Percentiles rank a stretch among this genome's conserved stretches.
These are phyloP conservation scores for Neosilurus mollespiculum DNA, from an alignment of 2,797 vertebrate genomes.

Conservation along the genomic window DNA sequence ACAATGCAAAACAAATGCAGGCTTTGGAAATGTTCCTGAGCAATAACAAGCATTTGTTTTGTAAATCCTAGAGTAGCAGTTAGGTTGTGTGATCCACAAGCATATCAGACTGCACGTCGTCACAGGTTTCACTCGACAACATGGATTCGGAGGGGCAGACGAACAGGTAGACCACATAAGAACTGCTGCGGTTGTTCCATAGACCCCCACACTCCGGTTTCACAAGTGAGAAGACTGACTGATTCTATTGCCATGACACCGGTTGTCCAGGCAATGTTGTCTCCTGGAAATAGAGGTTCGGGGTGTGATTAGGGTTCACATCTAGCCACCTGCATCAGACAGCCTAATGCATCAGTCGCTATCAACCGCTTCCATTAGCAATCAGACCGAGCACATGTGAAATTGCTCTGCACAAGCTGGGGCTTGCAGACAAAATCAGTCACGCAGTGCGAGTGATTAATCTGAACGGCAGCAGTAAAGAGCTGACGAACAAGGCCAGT, in stretches of 20 bases:
- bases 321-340: conserved; percentile 11
- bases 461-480: conserved; percentile 2
- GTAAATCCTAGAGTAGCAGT: background rate
- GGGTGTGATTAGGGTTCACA: conserved; percentile 17
- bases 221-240: background rate
- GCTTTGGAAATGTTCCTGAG: background rate
- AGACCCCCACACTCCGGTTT: background rate
- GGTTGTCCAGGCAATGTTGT: background rate
- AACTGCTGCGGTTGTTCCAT: background rate
- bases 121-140: conserved; percentile 16
- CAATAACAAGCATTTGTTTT: background rate
- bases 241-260: conserved; percentile 15
- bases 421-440: conserved; percentile 16
- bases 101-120: conserved; percentile 25
- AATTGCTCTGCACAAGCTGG: conserved; percentile 11
- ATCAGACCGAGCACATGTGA: conserved; percentile 19
- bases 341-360: conserved; percentile 19
- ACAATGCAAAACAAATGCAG: background rate
- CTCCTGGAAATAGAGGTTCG: background rate
- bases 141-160: background rate
- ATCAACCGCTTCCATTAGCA: conserved; percentile 32
- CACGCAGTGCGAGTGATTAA: conserved; percentile 12
- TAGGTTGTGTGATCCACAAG: background rate
- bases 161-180: background rate
- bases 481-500: background rate